phyloP scores from a whole-genome alignment of 2,113 vertebrate genomes.

The Oncorhynchus tshawytscha region DNA sequence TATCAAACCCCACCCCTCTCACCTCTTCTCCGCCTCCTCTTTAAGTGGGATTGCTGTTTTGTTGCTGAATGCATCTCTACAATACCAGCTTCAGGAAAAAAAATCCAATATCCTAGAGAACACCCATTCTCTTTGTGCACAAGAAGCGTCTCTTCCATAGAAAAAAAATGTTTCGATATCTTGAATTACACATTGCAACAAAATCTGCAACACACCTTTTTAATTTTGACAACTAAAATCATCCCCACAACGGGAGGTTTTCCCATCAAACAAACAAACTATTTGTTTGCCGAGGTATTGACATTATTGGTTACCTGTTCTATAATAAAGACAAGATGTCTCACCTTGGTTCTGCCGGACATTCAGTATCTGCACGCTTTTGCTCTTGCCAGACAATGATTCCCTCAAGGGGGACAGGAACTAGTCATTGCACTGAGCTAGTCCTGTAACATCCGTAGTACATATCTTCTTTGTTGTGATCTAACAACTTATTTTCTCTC shows the following conservation, averaged over 20 bases:
- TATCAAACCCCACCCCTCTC: conserved; percentile 25
- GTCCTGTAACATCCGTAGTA: too few species aligned
- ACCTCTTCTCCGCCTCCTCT: conserved; percentile 39
- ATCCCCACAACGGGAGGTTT: neutral
- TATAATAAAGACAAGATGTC: neutral
- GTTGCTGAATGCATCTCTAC: conserved; percentile 61
- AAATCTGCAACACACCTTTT: neutral
- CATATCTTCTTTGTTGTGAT: conserved; percentile 11
- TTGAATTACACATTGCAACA: neutral
- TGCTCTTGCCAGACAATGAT: too few species aligned
- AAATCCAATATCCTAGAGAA: neutral
- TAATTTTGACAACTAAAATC: too few species aligned
- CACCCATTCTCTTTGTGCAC: neutral
- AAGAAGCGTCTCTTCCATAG: neutral
- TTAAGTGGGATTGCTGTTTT: conserved; percentile 65
- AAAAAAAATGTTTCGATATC: neutral
- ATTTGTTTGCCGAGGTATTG: too few species aligned
- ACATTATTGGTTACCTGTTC: too few species aligned
- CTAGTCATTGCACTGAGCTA: too few species aligned
- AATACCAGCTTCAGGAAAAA: conserved; percentile 51
- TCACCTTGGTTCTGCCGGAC: neutral
- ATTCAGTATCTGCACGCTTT: too few species aligned
- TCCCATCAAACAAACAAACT: neutral
- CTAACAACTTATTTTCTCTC: conserved; percentile 46
- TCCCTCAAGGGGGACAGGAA: too few species aligned